Evolutionary conservation across 2,797 vertebrate species (phyloP).

Genomic region (Sphaeramia orbicularis): DNA sequence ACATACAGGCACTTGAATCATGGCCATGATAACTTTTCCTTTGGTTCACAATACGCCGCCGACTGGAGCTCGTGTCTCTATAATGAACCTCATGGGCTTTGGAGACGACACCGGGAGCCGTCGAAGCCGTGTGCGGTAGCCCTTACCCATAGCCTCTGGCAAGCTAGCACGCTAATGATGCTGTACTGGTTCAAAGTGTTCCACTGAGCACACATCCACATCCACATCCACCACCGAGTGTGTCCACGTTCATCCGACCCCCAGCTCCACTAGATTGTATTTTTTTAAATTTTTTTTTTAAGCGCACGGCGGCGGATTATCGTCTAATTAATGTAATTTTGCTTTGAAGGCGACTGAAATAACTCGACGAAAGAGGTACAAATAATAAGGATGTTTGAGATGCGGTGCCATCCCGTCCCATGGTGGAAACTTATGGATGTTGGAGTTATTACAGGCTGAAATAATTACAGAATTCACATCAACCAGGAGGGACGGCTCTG

Average conservation of each 20-base stretch:
- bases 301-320: constrained; percentile 37
- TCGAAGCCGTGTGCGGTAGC: constrained; percentile 77
- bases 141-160: constrained; percentile 77
- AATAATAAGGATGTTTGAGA: constrained; percentile 40
- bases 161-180: constrained; percentile 83
- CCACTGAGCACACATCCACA: constrained; percentile 70
- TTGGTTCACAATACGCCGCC: constrained; percentile 76
- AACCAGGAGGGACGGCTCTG: background rate
- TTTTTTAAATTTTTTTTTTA: no score
- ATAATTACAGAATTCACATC: constrained; percentile 44
- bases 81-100: constrained; percentile 87
- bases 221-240: constrained; percentile 22
- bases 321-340: constrained; percentile 44
- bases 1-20: constrained; percentile 80
- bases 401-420: constrained; percentile 24
- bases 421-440: constrained; percentile 28
- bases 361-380: constrained; percentile 57
- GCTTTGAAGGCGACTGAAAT: constrained; percentile 51
- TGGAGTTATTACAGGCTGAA: constrained; percentile 38
- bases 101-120: constrained; percentile 65
- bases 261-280: constrained; percentile 5
- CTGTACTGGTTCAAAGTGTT: constrained; percentile 77
- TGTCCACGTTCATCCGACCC: constrained; percentile 4
- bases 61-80: constrained; percentile 76
- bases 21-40: constrained; percentile 79